A percentile compares a stretch with the other conserved stretches of the same genome.
Evolutionary conservation across 2,888 invertebrate genomes (phyloP).

Genomic region (Drosophila picticornis): DNA sequence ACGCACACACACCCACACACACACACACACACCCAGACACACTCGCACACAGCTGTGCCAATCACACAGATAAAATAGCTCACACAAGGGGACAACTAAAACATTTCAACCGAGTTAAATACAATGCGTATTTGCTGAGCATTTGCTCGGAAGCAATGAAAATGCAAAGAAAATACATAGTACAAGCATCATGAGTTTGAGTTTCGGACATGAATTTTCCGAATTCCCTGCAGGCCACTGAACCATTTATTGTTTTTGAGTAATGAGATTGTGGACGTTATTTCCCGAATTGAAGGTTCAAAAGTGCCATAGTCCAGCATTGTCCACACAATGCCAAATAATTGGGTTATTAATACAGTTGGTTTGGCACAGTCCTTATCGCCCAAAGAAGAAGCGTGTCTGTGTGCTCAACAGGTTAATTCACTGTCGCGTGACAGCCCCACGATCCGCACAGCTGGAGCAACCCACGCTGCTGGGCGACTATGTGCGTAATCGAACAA

Average conservation of each 20-base stretch:
- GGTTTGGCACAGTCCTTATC: constrained; percentile 32
- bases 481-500: constrained; percentile 9
- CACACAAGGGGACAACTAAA: not conserved
- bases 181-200: not conserved
- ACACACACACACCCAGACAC: constrained; percentile 10
- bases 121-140: not conserved
- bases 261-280: constrained; percentile 11
- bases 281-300: constrained; percentile 22
- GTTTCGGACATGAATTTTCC: not conserved
- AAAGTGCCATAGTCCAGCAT: constrained; percentile 44
- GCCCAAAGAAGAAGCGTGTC: constrained; percentile 31
- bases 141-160: not conserved
- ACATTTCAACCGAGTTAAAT: not conserved
- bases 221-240: not conserved
- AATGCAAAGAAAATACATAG: not conserved
- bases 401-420: constrained; percentile 43
- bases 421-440: constrained; percentile 46
- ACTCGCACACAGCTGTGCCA: constrained; percentile 25
- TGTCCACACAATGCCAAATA: constrained; percentile 2
- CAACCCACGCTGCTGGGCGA: not conserved
- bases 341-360: constrained; percentile 16
- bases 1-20: constrained; percentile 6
- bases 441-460: not conserved
- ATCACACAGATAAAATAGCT: constrained; percentile 24
- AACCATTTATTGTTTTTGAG: not conserved